A percentile compares a stretch with the other conserved stretches of the same genome.
Evolutionary conservation across 2,888 invertebrate species (phyloP).

Genomic region (Choreutis nemorana): DNA sequence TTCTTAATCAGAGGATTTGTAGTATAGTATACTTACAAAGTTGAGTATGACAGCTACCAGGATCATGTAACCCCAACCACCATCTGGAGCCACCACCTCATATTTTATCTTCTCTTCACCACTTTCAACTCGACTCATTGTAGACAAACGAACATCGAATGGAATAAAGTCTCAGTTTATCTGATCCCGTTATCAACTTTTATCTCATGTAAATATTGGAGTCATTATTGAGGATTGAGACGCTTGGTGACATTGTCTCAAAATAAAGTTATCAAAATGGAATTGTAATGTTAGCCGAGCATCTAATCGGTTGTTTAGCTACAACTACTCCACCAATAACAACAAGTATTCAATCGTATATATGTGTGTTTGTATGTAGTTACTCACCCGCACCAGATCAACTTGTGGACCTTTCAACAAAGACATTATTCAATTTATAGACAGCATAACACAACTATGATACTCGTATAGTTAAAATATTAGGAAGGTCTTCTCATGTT

Average conservation of each 20-base stretch:
- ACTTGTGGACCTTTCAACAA: no score
- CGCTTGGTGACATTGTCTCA: neutral
- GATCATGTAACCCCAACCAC: conserved; percentile 76
- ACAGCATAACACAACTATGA: no score
- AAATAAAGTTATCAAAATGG: neutral
- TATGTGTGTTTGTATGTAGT: no score
- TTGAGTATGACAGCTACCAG: conserved; percentile 66
- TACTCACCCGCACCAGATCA: no score
- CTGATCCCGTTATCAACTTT: neutral
- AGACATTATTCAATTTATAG: no score
- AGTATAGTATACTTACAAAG: conserved; percentile 56
- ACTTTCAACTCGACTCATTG: neutral
- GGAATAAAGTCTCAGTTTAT: neutral
- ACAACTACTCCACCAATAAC: no score
- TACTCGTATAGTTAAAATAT: no score
- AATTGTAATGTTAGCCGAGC: no score
- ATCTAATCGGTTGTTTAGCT: no score
- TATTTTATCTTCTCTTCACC: conserved; percentile 21
- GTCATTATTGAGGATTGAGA: conserved; percentile 1
- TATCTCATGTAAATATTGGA: conserved; percentile 1
- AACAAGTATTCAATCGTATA: no score
- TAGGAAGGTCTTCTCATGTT: no score
- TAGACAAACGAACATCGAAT: neutral
- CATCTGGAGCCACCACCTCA: conserved; percentile 61
- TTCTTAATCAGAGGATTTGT: no score